Evolutionary conservation across 2,797 vertebrate genomes (phyloP).

Genomic region (Esox lucius): DNA sequence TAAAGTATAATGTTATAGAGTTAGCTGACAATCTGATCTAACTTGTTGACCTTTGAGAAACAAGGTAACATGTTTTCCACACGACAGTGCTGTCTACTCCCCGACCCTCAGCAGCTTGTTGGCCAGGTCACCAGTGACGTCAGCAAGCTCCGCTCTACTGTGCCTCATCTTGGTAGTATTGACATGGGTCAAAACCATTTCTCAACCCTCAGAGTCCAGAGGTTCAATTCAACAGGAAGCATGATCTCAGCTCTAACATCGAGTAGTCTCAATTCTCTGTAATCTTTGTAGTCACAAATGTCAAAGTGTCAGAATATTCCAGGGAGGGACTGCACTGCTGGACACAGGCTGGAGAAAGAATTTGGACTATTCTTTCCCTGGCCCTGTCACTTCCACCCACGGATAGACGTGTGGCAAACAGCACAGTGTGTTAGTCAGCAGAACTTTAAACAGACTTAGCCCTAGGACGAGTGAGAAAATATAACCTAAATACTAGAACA

Average conservation of each 20-base stretch:
- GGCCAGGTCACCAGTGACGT: neutral
- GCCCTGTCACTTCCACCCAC: neutral
- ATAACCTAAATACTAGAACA: neutral
- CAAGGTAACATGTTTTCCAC: neutral
- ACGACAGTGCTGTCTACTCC: neutral
- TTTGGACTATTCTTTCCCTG: neutral
- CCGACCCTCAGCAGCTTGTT: neutral
- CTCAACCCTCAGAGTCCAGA: neutral
- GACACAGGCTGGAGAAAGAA: neutral
- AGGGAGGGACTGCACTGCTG: neutral
- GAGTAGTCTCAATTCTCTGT: neutral
- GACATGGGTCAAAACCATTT: neutral
- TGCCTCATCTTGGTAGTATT: neutral
- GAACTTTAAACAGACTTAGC: conserved; percentile 14
- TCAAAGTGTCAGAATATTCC: neutral
- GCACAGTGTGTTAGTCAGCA: conserved; percentile 3
- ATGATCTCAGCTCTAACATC: neutral
- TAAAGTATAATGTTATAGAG: neutral
- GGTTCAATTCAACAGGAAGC: neutral
- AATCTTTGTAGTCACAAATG: neutral
- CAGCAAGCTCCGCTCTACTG: neutral
- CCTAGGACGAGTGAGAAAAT: neutral
- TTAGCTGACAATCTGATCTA: neutral
- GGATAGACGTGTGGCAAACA: conserved; percentile 1
- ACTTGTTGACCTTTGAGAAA: neutral